These are phyloP conservation scores for Scomberomorus guttatus DNA, from an alignment of 2,797 vertebrate species.

Conservation along the genomic window DNA sequence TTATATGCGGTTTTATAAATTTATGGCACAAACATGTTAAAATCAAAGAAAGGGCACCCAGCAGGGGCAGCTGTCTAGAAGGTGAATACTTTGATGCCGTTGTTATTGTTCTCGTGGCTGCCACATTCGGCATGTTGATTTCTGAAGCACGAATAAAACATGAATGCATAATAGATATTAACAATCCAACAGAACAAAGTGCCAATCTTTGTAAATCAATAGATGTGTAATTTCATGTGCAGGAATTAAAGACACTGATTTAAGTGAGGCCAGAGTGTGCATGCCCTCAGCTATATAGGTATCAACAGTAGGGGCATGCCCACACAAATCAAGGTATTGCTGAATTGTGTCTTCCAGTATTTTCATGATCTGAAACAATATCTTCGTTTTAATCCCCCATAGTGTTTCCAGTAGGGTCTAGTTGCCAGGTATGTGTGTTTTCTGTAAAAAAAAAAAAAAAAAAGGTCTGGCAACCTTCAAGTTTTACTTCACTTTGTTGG, in stretches of 20 bases:
- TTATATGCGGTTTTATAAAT: conserved; percentile 25
- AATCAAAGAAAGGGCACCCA: conserved; percentile 57
- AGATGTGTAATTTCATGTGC: not conserved
- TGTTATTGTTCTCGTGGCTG: conserved; percentile 28
- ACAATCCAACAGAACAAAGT: conserved; percentile 19
- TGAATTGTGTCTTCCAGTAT: not conserved
- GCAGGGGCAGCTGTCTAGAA: conserved; percentile 38
- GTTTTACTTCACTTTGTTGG: not conserved
- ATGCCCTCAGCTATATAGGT: not conserved
- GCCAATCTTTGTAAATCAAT: not conserved
- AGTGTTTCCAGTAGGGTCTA: not conserved
- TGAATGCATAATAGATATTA: conserved; percentile 13
- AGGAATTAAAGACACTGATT: conserved; percentile 4
- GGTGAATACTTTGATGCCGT: conserved; percentile 43
- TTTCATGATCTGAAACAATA: not conserved
- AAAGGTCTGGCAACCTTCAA: not conserved
- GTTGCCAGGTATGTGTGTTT: too few relatives aligned
- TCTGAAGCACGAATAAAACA: conserved; percentile 24
- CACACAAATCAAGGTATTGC: too few relatives aligned
- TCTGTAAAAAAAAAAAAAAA: not conserved
- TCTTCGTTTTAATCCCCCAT: not conserved
- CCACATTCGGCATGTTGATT: conserved; percentile 26
- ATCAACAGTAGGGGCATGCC: too few relatives aligned
- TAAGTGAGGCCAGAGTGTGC: not conserved
- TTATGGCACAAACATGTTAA: conserved; percentile 21